Evolutionary conservation across 1,140 invertebrate genomes (phyloP), one percentile per base, ranked within the genome.

Genomic region (Chlorops oryzae): DNA sequence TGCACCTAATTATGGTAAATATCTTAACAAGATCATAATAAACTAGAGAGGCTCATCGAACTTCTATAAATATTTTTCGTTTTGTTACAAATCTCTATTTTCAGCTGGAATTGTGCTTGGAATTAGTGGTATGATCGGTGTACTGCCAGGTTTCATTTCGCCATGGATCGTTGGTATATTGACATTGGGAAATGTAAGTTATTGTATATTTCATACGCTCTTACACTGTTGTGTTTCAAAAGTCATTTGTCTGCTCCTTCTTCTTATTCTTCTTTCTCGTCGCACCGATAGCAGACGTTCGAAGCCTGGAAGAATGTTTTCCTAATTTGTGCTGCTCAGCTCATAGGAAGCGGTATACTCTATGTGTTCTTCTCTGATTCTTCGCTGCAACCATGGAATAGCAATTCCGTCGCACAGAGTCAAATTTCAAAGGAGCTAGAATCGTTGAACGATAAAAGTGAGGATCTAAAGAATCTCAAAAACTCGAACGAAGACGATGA

Each of bases 201-300:
- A 48, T 38, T 49, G n/a, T n/a, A n/a, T n/a, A 39, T 39, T 39
- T 39, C 7, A n/a, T 18, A n/a, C n/a, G n/a, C n/a, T 13, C 7
- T 39, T 39, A n/a, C 7, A 39, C 18, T 39, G 9, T 39, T 18
- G 5, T 18, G 47, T 35, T 47, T n/a, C 50, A n/a, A n/a, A n/a
- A n/a, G n/a, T n/a, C n/a, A n/a, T n/a, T n/a, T n/a, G n/a, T n/a
- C n/a, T n/a, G 47, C 38, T 57, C 28, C 49, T 69, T 32, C n/a
- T 32, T 32, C n/a, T 39, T 15, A 25, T 23, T n/a, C 25, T 73
- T 0, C 55, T n/a, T n/a, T n/a, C n/a, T n/a, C n/a, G n/a, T n/a
- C n/a, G n/a, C n/a, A n/a, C n/a, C n/a, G n/a, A n/a, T n/a, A 86
- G 82, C 81, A 85, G 82, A 83, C 81, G 0, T 74, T 80, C 22